phyloP scores from a whole-genome alignment of 2,797 vertebrate species.

The Garrulus glandarius region DNA sequence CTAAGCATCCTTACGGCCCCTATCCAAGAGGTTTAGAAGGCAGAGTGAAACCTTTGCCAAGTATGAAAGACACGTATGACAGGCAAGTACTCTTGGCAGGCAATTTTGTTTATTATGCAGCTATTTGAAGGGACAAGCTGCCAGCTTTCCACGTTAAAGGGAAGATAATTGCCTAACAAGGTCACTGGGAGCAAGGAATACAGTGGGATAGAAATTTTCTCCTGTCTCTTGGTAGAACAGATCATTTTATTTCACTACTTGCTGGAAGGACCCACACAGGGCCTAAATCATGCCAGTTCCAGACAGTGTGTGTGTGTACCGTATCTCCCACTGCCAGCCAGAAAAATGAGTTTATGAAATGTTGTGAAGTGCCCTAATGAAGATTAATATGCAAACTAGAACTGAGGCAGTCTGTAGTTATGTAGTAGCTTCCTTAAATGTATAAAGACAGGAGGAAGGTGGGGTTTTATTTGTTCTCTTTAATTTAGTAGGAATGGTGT shows the following conservation, averaged over 20 bases:
- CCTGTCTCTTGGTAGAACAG: neutral
- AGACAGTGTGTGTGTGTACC: neutral
- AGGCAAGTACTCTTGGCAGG: neutral
- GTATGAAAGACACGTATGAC: neutral
- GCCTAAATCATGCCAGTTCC: neutral
- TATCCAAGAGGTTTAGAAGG: neutral
- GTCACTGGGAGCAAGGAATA: neutral
- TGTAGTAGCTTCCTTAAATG: neutral
- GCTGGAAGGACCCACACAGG: neutral
- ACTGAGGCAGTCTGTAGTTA: neutral
- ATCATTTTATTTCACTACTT: neutral
- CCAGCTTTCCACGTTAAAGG: neutral
- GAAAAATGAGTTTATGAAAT: neutral
- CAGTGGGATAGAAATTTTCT: neutral
- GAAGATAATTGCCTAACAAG: neutral
- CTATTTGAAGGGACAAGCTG: neutral
- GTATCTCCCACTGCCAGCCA: neutral
- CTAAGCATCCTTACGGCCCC: fast-evolving
- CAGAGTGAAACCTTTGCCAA: neutral
- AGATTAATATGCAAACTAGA: neutral
- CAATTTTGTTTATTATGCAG: neutral
- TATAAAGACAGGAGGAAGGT: neutral
- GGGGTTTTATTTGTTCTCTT: neutral
- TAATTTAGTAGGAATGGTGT: neutral
- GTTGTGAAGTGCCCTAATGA: neutral